Evolutionary conservation across 2,797 vertebrate species (phyloP).

Genomic region (Alectoris magna): DNA sequence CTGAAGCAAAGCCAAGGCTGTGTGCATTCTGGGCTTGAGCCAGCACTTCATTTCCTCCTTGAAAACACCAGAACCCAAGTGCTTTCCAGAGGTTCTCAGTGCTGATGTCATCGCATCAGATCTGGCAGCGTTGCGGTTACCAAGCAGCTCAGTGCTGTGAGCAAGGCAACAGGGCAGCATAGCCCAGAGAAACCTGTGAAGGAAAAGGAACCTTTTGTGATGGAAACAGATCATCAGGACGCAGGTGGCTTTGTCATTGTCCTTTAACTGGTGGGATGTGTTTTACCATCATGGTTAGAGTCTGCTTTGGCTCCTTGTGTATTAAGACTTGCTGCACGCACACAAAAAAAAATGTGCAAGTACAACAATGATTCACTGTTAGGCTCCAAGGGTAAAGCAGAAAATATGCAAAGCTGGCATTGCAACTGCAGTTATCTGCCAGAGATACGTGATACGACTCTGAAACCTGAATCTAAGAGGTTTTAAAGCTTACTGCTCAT

Average conservation of each 20-base stretch:
- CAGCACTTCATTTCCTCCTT: slow-evolving; percentile 8
- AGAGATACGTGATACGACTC: not conserved
- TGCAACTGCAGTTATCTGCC: slow-evolving; percentile 21
- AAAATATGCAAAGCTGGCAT: slow-evolving; percentile 34
- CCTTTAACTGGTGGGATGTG: not conserved
- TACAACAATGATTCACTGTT: slow-evolving; percentile 28
- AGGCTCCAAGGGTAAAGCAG: slow-evolving; percentile 18
- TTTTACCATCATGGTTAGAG: not conserved
- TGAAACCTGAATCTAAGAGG: slow-evolving; percentile 12
- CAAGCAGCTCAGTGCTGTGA: not conserved
- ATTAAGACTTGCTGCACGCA: slow-evolving; percentile 32
- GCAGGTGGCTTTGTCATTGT: not conserved
- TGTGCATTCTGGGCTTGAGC: not conserved
- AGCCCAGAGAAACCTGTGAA: not conserved
- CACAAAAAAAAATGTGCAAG: not conserved
- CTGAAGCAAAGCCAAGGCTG: slow-evolving; percentile 36
- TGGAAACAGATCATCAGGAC: not conserved
- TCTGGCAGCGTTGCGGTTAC: not conserved
- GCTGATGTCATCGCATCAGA: not conserved
- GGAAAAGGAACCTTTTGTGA: not conserved
- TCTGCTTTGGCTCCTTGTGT: not conserved
- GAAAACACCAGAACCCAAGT: not conserved
- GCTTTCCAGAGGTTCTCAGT: not conserved
- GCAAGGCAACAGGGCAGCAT: not conserved
- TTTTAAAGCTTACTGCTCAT: not conserved